Conservation (phyloP, 2,113 vertebrate species). For the Neotoma lepida region DNA sequence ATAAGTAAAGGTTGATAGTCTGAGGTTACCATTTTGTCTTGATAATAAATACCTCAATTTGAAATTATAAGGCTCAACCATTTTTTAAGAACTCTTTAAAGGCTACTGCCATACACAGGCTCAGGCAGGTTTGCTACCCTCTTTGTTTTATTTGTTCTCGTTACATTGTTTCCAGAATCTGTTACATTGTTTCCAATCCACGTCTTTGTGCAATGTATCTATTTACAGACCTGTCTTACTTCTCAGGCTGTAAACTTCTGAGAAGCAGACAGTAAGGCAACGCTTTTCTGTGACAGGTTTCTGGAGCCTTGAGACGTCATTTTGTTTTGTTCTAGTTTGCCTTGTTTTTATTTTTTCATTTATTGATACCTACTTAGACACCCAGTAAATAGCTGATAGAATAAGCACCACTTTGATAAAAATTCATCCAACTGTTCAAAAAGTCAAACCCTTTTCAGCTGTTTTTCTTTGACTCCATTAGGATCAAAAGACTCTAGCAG, state of each 20-base stretch:
- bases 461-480: background rate
- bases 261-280: background rate
- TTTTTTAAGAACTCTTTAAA: conserved; percentile 60
- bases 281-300: background rate
- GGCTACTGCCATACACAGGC: background rate
- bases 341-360: background rate
- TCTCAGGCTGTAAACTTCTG: conserved; percentile 21
- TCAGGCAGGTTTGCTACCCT: background rate
- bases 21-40: conserved; percentile 47
- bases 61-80: conserved; percentile 58
- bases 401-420: conserved; percentile 59
- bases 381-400: conserved; percentile 10
- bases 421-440: background rate
- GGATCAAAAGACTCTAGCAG: background rate
- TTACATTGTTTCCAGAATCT: background rate
- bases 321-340: background rate
- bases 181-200: background rate
- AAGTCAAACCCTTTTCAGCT: background rate
- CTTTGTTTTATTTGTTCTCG: background rate
- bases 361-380: background rate
- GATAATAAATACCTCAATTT: conserved; percentile 60
- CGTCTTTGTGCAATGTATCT: conserved; percentile 16
- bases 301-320: background rate
- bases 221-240: background rate
- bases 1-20: conserved; percentile 39